Evolutionary conservation across 2,113 vertebrate genomes (phyloP), one percentile per base, ranked within the genome.

Genomic region (Mystacornis crossleyi): DNA sequence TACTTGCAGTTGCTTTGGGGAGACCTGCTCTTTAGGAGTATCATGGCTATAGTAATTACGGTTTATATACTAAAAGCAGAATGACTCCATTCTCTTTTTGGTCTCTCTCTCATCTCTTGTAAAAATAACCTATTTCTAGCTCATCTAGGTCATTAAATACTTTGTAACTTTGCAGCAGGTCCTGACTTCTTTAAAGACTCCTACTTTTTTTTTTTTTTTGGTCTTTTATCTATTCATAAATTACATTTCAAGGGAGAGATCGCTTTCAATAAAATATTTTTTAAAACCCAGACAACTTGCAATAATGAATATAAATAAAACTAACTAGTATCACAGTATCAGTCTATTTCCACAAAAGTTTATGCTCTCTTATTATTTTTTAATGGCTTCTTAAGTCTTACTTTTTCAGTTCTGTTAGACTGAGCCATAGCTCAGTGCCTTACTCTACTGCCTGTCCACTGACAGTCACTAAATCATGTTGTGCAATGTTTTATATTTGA

Each of bases 281-380:
- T 10, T 8, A 70, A 90, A 73, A 12, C 9, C 0, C 19, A 70
- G 42, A 64, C 1, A 77, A 14, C 23, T 42, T 88, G 14, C 28
- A 86, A 48, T 42, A 80, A 70, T 53, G 14, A 85, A 53, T n/a
- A 38, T 18, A 77, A 90, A 50, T 10, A 87, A 70, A 90, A 62
- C 10, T 66, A 81, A 34, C 14, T 40, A 40, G 31, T 40, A 83
- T 3, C 0, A 0, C 15, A 54, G 33, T 47, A 66, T 25, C 1
- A 1, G 40, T 57, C 12, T 67, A 55, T 84, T 84, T 54, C 43
- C 38, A 58, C 3, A 40, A 55, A 93, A 86, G 17, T 81, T 48
- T 33, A 71, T 31, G n/a, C 14, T 84, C 65, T 38, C 14, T 19
- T 54, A 14, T 69, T 58, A 17, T 50, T 61, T 64, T 69, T 86